Percentiles rank a stretch among this genome's conserved stretches.
Conservation (phyloP, 2,888 invertebrate genomes). For the Agapostemon virescens region DNA sequence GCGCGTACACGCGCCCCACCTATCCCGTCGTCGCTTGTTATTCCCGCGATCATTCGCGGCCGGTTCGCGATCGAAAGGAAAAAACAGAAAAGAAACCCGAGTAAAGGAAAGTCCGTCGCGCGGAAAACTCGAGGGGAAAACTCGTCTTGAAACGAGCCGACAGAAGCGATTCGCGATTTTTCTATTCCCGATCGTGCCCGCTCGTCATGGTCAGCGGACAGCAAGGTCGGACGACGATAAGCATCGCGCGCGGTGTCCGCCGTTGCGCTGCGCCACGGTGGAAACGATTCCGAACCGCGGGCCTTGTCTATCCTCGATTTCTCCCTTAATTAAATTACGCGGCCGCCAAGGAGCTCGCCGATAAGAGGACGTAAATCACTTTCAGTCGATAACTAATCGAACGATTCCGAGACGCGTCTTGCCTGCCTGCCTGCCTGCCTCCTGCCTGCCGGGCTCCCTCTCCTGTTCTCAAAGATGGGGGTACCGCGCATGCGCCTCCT, state of each 20-base stretch:
- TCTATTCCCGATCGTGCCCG: background rate
- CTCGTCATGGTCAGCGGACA: background rate
- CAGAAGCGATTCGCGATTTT: background rate
- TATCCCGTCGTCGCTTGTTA: conserved; percentile 31
- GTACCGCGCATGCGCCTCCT: conserved; percentile 62
- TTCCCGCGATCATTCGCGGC: conserved; percentile 22
- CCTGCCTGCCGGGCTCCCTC: conserved; percentile 6
- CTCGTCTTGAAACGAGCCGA: conserved; percentile 9
- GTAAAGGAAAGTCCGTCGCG: background rate
- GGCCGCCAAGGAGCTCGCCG: conserved; percentile 52
- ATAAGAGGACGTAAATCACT: conserved; percentile 63
- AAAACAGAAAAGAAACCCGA: background rate
- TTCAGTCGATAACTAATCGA: conserved; percentile 66
- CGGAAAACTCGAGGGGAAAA: background rate
- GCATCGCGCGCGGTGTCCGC: conserved; percentile 27
- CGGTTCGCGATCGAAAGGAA: background rate
- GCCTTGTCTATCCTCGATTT: conserved; percentile 49
- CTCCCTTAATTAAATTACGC: conserved; percentile 60
- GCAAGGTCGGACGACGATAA: conserved; percentile 20
- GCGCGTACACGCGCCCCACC: conserved; percentile 35
- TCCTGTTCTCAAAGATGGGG: conserved; percentile 46
- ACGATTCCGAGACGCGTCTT: conserved; percentile 57
- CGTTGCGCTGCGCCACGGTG: conserved; percentile 29
- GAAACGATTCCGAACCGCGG: conserved; percentile 40
- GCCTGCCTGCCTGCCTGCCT: background rate